Evolutionary conservation across 92 coral and sea anemone genomes (phyloP).

Genomic region (Actinostola sp.): DNA sequence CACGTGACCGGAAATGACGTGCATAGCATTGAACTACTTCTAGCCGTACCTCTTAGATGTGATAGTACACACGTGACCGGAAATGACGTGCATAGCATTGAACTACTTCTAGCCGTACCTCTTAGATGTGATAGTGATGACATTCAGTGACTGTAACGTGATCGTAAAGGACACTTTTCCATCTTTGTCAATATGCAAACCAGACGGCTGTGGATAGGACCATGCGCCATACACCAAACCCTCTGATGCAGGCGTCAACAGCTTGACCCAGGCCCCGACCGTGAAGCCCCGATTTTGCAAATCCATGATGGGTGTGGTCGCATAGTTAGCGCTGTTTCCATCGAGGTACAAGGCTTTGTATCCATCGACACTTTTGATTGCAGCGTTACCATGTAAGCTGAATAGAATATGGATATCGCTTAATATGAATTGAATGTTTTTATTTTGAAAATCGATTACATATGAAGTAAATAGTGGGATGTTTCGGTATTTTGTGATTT

Average conservation of each 20-base stretch:
- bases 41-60: too few relatives aligned
- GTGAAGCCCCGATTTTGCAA: neutral
- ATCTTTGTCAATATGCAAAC: neutral
- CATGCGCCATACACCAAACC: conserved; percentile 17
- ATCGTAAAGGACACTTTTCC: neutral
- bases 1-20: too few relatives aligned
- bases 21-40: too few relatives aligned
- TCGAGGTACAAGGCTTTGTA: conserved; percentile 26
- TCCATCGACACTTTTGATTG: neutral
- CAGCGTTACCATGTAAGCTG: conserved; percentile 2
- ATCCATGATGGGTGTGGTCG: conserved; percentile 1
- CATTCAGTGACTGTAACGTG: neutral
- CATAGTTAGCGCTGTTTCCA: conserved; percentile 12
- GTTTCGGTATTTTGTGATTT: too few relatives aligned
- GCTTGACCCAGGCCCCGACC: conserved; percentile 21
- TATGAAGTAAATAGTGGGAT: too few relatives aligned
- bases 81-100: too few relatives aligned
- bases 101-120: too few relatives aligned
- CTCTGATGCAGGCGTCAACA: conserved; percentile 6
- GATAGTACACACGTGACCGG: too few relatives aligned
- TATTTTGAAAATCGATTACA: too few relatives aligned
- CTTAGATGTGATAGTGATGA: neutral
- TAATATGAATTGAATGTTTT: too few relatives aligned
- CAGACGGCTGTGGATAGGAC: conserved; percentile 11
- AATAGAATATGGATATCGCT: too few relatives aligned